Evolutionary conservation across 2,797 vertebrate genomes (phyloP).

Genomic region (Thunnus albacares): DNA sequence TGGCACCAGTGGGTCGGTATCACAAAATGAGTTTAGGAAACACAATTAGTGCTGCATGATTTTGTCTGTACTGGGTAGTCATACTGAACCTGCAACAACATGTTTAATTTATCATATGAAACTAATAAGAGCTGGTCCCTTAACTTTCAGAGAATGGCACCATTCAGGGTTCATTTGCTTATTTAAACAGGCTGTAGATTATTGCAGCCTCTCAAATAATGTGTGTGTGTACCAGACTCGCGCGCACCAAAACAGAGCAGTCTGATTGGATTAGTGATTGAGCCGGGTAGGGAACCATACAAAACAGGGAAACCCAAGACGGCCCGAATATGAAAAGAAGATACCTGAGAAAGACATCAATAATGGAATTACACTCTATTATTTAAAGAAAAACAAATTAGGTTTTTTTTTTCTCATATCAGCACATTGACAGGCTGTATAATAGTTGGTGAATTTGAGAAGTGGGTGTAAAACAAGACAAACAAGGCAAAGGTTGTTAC

Average conservation of each 20-base stretch:
- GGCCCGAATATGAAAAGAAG: neutral
- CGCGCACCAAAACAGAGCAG: slow-evolving; percentile 35
- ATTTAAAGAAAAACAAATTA: no score
- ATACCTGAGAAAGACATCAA: neutral
- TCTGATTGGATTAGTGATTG: slow-evolving; percentile 74
- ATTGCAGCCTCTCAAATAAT: neutral
- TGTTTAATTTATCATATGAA: slow-evolving; percentile 19
- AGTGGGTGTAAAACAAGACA: neutral
- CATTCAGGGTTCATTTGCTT: slow-evolving; percentile 22
- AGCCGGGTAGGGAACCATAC: slow-evolving; percentile 25
- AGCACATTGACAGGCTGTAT: neutral
- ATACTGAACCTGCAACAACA: neutral
- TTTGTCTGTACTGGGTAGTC: neutral
- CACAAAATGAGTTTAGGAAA: slow-evolving; percentile 44
- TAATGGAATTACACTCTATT: slow-evolving; percentile 8
- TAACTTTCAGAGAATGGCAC: neutral
- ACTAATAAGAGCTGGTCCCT: neutral
- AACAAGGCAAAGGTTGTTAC: rapidly evolving
- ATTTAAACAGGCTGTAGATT: slow-evolving; percentile 1
- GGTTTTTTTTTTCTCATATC: no score
- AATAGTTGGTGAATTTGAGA: neutral
- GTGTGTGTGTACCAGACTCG: slow-evolving; percentile 17
- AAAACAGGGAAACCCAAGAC: slow-evolving; percentile 22
- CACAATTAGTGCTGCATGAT: slow-evolving; percentile 28
- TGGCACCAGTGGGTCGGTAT: slow-evolving; percentile 28